Conservation (phyloP, 30 jellyfish, hydroid and myxozoan genomes). For the Nemopilema nomurai region DNA sequence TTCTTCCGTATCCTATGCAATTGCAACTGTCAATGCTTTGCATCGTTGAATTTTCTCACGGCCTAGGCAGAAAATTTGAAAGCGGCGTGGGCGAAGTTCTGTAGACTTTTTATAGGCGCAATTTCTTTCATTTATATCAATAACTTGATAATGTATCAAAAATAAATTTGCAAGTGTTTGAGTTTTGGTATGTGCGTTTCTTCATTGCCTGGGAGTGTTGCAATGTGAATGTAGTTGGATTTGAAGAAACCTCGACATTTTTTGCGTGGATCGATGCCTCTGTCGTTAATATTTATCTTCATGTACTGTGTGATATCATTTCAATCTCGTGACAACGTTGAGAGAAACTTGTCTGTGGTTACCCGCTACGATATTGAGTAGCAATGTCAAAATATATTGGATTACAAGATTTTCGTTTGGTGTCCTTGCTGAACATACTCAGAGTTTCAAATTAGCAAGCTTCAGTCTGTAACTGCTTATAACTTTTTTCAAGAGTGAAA, state of each 20-base stretch:
- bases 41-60: background rate
- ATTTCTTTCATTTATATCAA: too few species aligned
- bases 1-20: background rate
- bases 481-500: background rate
- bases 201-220: too few species aligned
- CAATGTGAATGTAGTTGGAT: too few species aligned
- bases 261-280: too few species aligned
- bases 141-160: too few species aligned
- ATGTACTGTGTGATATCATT: background rate
- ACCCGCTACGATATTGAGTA: background rate
- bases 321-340: background rate
- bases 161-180: too few species aligned
- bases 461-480: background rate
- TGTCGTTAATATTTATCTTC: too few species aligned
- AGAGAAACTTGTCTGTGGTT: background rate
- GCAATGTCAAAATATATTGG: background rate
- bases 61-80: background rate
- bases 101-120: too few species aligned
- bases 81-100: background rate
- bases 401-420: background rate
- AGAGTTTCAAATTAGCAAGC: too few species aligned
- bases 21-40: background rate
- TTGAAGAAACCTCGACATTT: too few species aligned
- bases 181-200: too few species aligned
- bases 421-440: background rate